Percentiles rank a stretch among this genome's conserved stretches.
phyloP scores from a whole-genome alignment of 2,113 vertebrate species.

The Rissa tridactyla region DNA sequence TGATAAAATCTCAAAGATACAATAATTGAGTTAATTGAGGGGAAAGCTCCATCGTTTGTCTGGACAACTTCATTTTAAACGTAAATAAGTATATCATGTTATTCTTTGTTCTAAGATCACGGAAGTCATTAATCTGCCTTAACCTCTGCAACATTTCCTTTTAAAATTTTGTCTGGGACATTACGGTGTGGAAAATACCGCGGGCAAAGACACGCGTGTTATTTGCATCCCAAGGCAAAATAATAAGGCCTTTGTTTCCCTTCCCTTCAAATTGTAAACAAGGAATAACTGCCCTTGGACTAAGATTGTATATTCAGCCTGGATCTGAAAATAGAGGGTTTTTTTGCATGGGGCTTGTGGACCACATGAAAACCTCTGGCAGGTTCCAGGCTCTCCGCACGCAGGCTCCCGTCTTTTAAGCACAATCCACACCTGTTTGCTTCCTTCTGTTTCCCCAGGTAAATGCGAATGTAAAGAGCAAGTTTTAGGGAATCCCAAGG shows the following conservation, averaged over 20 bases:
- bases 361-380: background rate
- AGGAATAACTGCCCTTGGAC: conserved; percentile 19
- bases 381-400: background rate
- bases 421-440: background rate
- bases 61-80: conserved; percentile 7
- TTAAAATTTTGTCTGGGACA: conserved; percentile 34
- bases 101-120: conserved; percentile 47
- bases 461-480: conserved; percentile 98
- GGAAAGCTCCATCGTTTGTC: conserved; percentile 32
- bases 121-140: conserved; percentile 54
- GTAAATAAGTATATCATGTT: conserved; percentile 44
- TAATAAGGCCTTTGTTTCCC: conserved; percentile 41
- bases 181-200: conserved; percentile 37
- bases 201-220: background rate
- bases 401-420: background rate
- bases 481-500: conserved; percentile 85
- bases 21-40: conserved; percentile 51
- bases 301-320: background rate
- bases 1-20: conserved; percentile 32
- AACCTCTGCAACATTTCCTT: conserved; percentile 52
- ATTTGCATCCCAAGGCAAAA: conserved; percentile 40
- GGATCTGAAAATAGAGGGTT: background rate
- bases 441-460: conserved; percentile 76
- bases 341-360: background rate
- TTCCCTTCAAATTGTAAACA: conserved; percentile 46